Conservation (phyloP, 2,113 vertebrate species). For the Eira barbara region DNA sequence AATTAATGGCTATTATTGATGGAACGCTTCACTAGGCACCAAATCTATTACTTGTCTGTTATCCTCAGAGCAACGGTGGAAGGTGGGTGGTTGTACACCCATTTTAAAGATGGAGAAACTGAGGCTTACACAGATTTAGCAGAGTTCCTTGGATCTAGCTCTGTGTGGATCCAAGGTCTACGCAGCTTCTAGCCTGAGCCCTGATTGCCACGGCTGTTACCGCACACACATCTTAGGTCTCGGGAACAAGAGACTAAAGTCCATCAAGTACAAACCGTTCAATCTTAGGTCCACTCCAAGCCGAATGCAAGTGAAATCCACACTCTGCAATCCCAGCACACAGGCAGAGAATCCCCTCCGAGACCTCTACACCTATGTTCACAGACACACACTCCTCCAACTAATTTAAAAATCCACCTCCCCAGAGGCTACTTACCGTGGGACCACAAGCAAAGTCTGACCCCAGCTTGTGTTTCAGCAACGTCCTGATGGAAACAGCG, state of each 20-base stretch:
- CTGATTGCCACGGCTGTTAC: background rate
- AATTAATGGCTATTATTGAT: background rate
- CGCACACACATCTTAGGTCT: background rate
- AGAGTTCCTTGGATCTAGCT: background rate
- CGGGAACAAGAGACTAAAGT: background rate
- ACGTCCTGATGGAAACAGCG: background rate
- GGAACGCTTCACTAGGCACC: background rate
- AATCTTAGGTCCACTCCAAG: background rate
- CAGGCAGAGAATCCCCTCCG: background rate
- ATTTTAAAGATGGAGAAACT: slow-evolving; percentile 7
- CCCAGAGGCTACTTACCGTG: slow-evolving; percentile 13
- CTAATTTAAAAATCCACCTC: background rate
- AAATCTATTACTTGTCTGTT: background rate
- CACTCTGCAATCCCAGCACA: background rate
- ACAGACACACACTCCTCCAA: background rate
- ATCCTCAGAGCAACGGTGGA: background rate
- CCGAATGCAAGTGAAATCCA: background rate
- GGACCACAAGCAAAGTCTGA: background rate
- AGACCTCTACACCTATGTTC: background rate
- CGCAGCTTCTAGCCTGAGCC: background rate
- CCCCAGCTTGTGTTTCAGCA: background rate
- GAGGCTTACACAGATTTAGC: background rate
- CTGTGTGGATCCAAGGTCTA: background rate
- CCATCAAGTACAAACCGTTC: background rate
- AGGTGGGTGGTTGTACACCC: background rate